Evolutionary conservation across 1,140 invertebrate genomes (phyloP), one percentile per base, ranked within the genome.

Genomic region (Chironomus tepperi): DNA sequence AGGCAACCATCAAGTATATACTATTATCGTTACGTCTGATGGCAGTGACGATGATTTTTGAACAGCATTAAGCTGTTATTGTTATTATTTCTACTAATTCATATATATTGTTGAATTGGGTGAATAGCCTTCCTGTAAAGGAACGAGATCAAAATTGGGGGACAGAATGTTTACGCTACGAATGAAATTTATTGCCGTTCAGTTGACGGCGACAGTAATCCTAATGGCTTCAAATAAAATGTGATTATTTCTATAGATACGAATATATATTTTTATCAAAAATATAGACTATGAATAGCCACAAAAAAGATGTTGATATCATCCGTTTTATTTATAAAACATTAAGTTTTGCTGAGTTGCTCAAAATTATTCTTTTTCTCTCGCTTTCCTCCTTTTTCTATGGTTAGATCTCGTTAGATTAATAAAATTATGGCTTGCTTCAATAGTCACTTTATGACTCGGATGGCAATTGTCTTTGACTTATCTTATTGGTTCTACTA

Each of bases 161-260:
- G 43, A 47, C 9, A 57, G 47, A 57, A n/a, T 57, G n/a, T 57
- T 57, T 57, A 57, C n/a, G 12, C n/a, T 57, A 57, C 15, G n/a
- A n/a, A 70, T 7, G 10, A 70, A 57, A 70, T 70, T 70, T 70
- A 70, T 70, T 70, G 47, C 47, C 7, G 1, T 7, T 34, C 24
- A 5, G 1, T 57, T 57, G 47, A 70, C 19, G 65, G 65, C 65
- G 65, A 70, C 65, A 70, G 65, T 70, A 70, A 70, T 70, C 65
- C 65, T 70, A 70, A 70, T 19, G 16, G 65, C 12, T 67, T 70
- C 16, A 70, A 57, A 70, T 70, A 70, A 70, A 70, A 70, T 70
- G 65, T 70, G 65, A 70, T 70, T 70, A 70, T 70, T 70, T 70
- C 9, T 57, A n/a, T n/a, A n/a, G 24, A 34, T 34, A 34, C 24